A percentile compares a stretch with the other conserved stretches of the same genome.
Conservation (phyloP, 2,113 vertebrate genomes). For the Lophius piscatorius region DNA sequence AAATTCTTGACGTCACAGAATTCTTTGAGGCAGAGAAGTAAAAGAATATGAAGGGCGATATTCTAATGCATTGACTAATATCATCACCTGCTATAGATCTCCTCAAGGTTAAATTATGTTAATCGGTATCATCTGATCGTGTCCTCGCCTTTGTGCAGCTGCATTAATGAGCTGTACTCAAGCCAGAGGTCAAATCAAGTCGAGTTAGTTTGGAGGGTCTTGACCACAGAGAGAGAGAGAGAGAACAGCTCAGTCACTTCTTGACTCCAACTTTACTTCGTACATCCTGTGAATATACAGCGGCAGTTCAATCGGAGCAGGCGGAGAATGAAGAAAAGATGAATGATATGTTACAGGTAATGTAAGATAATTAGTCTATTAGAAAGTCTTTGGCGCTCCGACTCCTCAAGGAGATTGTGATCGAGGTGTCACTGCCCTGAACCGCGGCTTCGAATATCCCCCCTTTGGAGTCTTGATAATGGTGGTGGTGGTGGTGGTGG, state of each 20-base stretch:
- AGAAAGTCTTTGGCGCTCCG: too few species aligned
- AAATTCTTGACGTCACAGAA: slow-evolving; percentile 19
- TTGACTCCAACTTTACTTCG: too few species aligned
- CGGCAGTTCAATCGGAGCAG: too few species aligned
- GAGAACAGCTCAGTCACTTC: slow-evolving; percentile 26
- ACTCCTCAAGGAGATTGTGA: too few species aligned
- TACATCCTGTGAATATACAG: too few species aligned
- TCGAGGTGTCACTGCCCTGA: too few species aligned
- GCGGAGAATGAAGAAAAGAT: too few species aligned
- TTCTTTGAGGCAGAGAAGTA: slow-evolving; percentile 18
- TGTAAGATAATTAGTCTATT: too few species aligned
- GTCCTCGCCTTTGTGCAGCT: slow-evolving; percentile 41
- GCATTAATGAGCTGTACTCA: slow-evolving; percentile 42
- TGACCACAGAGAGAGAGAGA: slow-evolving; percentile 23
- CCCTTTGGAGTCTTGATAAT: too few species aligned
- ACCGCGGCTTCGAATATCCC: too few species aligned
- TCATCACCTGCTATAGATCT: slow-evolving; percentile 42
- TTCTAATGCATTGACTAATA: slow-evolving; percentile 47
- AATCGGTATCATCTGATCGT: slow-evolving; percentile 59
- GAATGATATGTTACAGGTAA: too few species aligned
- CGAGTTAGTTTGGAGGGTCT: slow-evolving; percentile 46
- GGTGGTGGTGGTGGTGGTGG: too few species aligned
- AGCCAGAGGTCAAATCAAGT: slow-evolving; percentile 50
- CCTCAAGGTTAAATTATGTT: slow-evolving; percentile 53
- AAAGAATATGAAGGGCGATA: slow-evolving; percentile 38